A percentile compares a stretch with the other conserved stretches of the same genome.
These are phyloP conservation scores for Salvelinus sp. DNA, from an alignment of 2,113 vertebrate genomes.

Conservation along the genomic window DNA sequence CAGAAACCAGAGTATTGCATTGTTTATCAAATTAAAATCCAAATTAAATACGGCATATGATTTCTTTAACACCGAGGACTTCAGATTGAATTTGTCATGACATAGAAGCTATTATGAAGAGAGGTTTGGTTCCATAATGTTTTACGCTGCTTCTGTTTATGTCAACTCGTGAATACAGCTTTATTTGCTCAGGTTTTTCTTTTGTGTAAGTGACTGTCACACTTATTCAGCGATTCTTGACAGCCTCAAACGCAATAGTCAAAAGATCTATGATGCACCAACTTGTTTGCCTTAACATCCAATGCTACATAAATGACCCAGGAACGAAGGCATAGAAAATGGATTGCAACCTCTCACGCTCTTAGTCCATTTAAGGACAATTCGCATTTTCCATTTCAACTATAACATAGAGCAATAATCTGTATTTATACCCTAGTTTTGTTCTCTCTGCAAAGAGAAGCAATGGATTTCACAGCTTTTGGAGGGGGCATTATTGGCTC, in stretches of 20 bases:
- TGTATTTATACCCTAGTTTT: conserved; percentile 44
- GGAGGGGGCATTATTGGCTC: conserved; percentile 32
- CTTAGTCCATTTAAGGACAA: conserved; percentile 37
- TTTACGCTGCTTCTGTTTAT: too few relatives aligned
- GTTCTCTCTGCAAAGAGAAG: conserved; percentile 26
- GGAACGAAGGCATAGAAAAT: conserved; percentile 25
- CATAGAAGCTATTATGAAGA: too few relatives aligned
- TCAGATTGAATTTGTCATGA: too few relatives aligned
- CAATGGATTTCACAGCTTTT: conserved; percentile 27
- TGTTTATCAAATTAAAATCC: too few relatives aligned
- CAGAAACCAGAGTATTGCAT: too few relatives aligned
- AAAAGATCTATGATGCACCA: background rate
- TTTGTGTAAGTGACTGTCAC: background rate
- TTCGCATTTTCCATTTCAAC: conserved; percentile 32
- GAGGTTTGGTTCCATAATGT: too few relatives aligned
- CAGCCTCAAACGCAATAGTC: conserved; percentile 1
- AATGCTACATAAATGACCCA: conserved; percentile 18
- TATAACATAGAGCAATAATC: conserved; percentile 40
- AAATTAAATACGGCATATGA: too few relatives aligned
- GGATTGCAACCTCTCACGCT: conserved; percentile 30
- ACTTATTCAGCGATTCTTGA: background rate
- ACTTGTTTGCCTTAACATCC: background rate
- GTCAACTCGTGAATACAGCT: too few relatives aligned
- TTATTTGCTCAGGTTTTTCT: too few relatives aligned
- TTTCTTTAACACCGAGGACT: too few relatives aligned